Conservation (phyloP, 2,888 invertebrate genomes). For the Ormyrus labotus region DNA sequence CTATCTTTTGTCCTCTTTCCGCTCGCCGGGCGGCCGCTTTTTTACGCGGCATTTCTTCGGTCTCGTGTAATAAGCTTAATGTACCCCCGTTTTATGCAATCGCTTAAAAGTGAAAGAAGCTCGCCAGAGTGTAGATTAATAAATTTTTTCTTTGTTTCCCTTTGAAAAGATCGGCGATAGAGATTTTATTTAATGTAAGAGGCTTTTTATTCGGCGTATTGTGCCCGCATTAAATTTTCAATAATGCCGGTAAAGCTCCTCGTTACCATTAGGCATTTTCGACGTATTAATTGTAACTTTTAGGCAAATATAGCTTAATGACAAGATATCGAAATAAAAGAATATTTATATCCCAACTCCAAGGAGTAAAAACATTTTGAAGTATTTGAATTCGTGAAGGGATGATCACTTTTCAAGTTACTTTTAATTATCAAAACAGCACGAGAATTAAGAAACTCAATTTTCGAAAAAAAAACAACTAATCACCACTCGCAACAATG, state of each 20-base stretch:
- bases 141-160: conserved; percentile 49
- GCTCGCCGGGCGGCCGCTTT: conserved; percentile 29
- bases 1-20: conserved; percentile 40
- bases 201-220: conserved; percentile 10
- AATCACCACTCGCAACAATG: background rate
- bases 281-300: too few relatives aligned
- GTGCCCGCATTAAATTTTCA: background rate
- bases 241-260: too few relatives aligned
- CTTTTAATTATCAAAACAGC: too few relatives aligned
- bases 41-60: conserved; percentile 28
- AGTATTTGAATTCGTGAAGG: too few relatives aligned
- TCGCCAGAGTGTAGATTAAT: conserved; percentile 36
- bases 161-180: conserved; percentile 28
- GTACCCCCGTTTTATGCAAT: conserved; percentile 44
- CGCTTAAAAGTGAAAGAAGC: conserved; percentile 20
- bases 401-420: too few relatives aligned
- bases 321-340: background rate
- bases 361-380: too few relatives aligned
- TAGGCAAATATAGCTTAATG: background rate
- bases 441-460: too few relatives aligned
- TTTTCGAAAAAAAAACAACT: too few relatives aligned
- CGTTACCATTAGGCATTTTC: too few relatives aligned
- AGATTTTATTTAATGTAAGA: conserved; percentile 11
- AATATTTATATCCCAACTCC: background rate
- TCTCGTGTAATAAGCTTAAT: conserved; percentile 49